phyloP scores from a whole-genome alignment of 2,797 vertebrate genomes.

The Arvicola amphibius region DNA sequence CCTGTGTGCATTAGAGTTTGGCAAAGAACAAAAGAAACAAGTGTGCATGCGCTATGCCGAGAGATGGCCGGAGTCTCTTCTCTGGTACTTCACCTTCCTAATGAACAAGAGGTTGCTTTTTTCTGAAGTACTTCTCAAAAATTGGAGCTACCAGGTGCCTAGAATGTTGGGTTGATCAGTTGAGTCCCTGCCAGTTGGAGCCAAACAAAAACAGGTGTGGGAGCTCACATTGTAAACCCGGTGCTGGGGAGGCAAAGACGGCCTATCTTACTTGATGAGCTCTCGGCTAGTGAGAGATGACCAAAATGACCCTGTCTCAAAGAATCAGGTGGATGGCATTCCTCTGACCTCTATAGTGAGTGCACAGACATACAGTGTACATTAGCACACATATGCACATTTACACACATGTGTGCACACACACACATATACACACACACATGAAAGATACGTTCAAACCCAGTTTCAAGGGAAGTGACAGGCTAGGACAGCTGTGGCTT shows the following conservation, averaged over 20 bases:
- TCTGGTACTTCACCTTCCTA: background rate
- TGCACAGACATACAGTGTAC: background rate
- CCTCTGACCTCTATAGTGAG: background rate
- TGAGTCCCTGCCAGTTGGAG: background rate
- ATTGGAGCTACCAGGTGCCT: background rate
- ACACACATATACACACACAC: background rate
- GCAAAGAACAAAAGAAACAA: background rate
- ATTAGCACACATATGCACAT: background rate
- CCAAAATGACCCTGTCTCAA: background rate
- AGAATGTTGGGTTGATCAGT: background rate
- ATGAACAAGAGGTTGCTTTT: background rate
- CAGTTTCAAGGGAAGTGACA: background rate
- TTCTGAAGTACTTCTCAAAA: constrained; percentile 4
- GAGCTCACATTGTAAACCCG: background rate
- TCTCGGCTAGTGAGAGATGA: background rate
- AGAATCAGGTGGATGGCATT: background rate
- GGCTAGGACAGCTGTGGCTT: background rate
- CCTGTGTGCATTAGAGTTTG: background rate
- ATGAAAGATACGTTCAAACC: background rate
- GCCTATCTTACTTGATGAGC: background rate
- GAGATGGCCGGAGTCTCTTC: background rate
- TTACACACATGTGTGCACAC: background rate
- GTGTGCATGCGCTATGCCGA: background rate
- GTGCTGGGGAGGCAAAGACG: background rate
- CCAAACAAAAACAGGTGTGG: background rate